phyloP scores from a whole-genome alignment of 2,113 vertebrate species.

The Eulemur rufifrons region DNA sequence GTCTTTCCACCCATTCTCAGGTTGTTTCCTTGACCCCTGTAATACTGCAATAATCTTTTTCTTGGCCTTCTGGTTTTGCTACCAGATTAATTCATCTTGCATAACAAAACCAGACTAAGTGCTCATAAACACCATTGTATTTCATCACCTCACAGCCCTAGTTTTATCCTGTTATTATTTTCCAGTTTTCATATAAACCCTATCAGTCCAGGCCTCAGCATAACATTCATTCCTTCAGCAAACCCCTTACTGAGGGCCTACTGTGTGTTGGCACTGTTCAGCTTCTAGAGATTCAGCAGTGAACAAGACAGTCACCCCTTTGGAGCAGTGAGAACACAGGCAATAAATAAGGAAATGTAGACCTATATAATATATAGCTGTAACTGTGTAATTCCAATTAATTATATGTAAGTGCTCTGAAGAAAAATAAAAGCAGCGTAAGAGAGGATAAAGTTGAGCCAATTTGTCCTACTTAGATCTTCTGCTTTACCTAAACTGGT shows the following conservation, averaged over 20 bases:
- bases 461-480: neutral
- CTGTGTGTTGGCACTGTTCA: neutral
- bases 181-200: neutral
- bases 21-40: neutral
- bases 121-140: neutral
- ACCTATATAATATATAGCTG: neutral
- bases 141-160: neutral
- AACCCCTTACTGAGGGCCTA: neutral
- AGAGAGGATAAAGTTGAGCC: neutral
- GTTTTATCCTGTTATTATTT: slow-evolving; percentile 6
- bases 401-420: neutral
- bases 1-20: neutral
- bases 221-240: neutral
- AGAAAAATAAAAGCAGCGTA: neutral
- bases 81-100: neutral
- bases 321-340: neutral
- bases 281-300: neutral
- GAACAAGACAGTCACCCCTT: neutral
- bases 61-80: neutral
- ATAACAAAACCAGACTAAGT: neutral
- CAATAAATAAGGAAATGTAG: neutral
- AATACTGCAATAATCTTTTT: neutral
- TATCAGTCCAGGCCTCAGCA: neutral
- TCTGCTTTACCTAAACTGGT: neutral
- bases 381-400: neutral